Evolutionary conservation across 2,888 invertebrate genomes (phyloP), one percentile per base, ranked within the genome.

Genomic region (Matsumyia berberina): DNA sequence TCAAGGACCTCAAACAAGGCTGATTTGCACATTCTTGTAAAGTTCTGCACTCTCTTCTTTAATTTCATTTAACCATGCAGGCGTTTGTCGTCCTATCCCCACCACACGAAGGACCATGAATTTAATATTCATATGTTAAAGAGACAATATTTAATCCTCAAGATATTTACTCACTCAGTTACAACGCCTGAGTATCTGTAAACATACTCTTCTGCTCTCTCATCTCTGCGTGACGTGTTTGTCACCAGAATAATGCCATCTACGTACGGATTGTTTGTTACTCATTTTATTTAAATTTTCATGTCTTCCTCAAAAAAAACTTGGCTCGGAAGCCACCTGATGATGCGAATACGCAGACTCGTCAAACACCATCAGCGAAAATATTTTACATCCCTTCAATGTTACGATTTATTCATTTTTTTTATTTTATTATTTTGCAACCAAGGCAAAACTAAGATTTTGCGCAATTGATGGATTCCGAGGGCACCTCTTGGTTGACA

Each of bases 111-210:
- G 35, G 15, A 51, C 33, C 11, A 39, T 3, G 46, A 66, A 66
- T 66, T 66, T 51, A 51, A 51, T 66, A 66, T 70, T 58, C 55
- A 57, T 72, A 42, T 51, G 72, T 31, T 17, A 19, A 39, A 51
- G 33, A 62, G 49, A 53, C 51, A 60, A 51, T 42, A 51, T 72
- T 60, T 51, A 39, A 51, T 33, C 72, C 60, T 31, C 17, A 39
- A 39, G 72, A 51, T 62, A 60, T 72, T 72, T 72, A 51, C 72
- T 42, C 51, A 60, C 72, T 72, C 60, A 72, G 60, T 72, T 72
- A 60, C 51, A 72, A 49, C 60, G 51, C 51, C 60, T n/a, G 33
- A 67, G 67, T 67, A 42, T 53, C 31, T 55, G 42, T 42, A 67
- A 67, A 67, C 67, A 67, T 8, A 17, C 51, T n/a, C n/a, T 35